Conservation (phyloP, 2,797 vertebrate species). For the Trematomus bernacchii region DNA sequence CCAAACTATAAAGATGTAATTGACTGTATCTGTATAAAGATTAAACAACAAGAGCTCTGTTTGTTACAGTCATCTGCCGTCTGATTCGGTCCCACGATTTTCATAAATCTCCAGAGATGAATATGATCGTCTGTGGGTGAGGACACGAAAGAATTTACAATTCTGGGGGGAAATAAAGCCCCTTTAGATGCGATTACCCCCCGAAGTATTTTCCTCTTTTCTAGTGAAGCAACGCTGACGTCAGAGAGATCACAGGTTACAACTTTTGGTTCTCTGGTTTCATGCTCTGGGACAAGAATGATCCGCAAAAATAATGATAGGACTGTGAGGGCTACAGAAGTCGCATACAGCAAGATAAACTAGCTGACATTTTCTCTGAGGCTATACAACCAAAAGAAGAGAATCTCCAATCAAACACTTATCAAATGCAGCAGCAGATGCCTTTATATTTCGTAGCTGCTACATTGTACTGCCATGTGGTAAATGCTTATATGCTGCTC, state of each 20-base stretch:
- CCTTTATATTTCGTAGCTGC: too few species aligned
- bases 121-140: slow-evolving; percentile 18
- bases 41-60: slow-evolving; percentile 22
- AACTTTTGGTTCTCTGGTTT: slow-evolving; percentile 37
- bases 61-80: slow-evolving; percentile 1
- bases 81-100: neutral
- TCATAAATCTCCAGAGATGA: slow-evolving; percentile 18
- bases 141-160: slow-evolving; percentile 27
- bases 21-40: neutral
- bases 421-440: neutral
- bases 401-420: neutral
- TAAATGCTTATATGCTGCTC: too few species aligned
- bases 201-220: slow-evolving; percentile 42
- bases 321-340: slow-evolving; percentile 34
- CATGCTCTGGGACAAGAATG: slow-evolving; percentile 40
- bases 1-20: neutral
- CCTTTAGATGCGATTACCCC: slow-evolving; percentile 36
- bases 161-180: slow-evolving; percentile 36
- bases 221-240: slow-evolving; percentile 40
- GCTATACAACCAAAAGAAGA: neutral
- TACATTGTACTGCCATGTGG: too few species aligned
- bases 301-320: slow-evolving; percentile 39
- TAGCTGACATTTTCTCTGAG: neutral
- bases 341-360: neutral
- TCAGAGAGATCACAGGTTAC: slow-evolving; percentile 72